Evolutionary conservation across 1,140 invertebrate species (phyloP).

Genomic region (Belonocnema kinseyi): DNA sequence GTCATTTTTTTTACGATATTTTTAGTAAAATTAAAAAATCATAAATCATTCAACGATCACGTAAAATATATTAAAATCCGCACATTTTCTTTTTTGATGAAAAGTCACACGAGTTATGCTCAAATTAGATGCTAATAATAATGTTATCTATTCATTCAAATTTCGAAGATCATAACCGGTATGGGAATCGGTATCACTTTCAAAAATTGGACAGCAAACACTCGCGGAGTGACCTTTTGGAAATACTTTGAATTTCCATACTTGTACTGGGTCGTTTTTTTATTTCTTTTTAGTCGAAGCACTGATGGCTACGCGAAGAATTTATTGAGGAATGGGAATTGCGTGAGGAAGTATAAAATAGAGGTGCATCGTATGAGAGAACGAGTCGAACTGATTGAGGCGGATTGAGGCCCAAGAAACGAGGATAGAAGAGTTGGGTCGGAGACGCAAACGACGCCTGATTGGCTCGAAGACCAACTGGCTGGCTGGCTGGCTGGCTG

Average conservation of each 20-base stretch:
- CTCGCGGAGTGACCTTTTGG: not conserved
- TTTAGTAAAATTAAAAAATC: no score
- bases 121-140: no score
- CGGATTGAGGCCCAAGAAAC: slow-evolving; percentile 4
- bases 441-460: not conserved
- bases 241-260: no score
- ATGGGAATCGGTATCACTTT: slow-evolving; percentile 36
- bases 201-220: slow-evolving; percentile 27
- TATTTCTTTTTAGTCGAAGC: no score
- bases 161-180: no score
- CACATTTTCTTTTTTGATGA: no score
- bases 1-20: not conserved
- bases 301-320: no score
- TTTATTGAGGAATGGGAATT: not conserved
- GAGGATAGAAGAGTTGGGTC: slow-evolving; percentile 16
- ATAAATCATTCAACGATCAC: no score
- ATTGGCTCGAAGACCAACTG: slow-evolving; percentile 20
- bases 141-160: no score
- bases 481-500: not conserved
- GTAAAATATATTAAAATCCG: no score
- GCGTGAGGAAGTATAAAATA: not conserved
- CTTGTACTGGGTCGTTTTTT: not conserved
- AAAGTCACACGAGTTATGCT: no score
- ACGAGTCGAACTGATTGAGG: slow-evolving; percentile 21
- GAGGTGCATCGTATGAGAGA: not conserved